These are phyloP conservation scores for Pristionchus exspectatus DNA, from an alignment of 2,888 invertebrate species.

Conservation along the genomic window DNA sequence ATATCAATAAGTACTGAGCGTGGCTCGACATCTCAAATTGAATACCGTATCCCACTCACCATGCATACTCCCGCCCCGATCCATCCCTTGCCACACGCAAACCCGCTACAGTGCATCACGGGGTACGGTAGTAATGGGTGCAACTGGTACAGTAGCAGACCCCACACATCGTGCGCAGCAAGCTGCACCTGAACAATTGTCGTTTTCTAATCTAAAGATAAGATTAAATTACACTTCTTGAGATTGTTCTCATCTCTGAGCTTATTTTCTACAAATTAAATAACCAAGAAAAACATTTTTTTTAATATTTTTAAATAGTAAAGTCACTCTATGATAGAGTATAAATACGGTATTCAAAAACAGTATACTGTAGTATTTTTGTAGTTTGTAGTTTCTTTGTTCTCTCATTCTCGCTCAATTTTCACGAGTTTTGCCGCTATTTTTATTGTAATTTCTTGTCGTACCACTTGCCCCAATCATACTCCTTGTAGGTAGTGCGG, in stretches of 20 bases:
- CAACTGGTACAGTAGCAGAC: conserved; percentile 16
- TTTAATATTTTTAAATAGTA: too few relatives aligned
- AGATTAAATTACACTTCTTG: neutral
- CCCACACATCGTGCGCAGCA: conserved; percentile 4
- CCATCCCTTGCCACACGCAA: conserved; percentile 16
- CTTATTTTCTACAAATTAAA: too few relatives aligned
- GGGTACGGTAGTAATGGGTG: conserved; percentile 35
- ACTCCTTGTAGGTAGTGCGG: too few relatives aligned
- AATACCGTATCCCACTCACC: neutral
- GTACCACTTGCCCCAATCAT: too few relatives aligned
- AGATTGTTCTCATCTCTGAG: neutral
- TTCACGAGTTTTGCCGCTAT: too few relatives aligned
- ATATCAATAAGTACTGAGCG: too few relatives aligned
- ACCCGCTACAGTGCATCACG: conserved; percentile 14
- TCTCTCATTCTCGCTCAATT: too few relatives aligned
- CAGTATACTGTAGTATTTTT: neutral
- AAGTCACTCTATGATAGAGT: too few relatives aligned
- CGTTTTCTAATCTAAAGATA: neutral
- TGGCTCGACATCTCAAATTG: too few relatives aligned
- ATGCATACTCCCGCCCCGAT: neutral
- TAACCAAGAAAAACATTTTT: too few relatives aligned
- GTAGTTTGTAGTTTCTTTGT: neutral
- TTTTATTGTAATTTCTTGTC: too few relatives aligned
- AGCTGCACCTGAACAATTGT: conserved; percentile 13
- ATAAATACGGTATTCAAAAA: too few relatives aligned